Evolutionary conservation across 2,113 vertebrate species (phyloP).

Genomic region (Spilogale gracilis): DNA sequence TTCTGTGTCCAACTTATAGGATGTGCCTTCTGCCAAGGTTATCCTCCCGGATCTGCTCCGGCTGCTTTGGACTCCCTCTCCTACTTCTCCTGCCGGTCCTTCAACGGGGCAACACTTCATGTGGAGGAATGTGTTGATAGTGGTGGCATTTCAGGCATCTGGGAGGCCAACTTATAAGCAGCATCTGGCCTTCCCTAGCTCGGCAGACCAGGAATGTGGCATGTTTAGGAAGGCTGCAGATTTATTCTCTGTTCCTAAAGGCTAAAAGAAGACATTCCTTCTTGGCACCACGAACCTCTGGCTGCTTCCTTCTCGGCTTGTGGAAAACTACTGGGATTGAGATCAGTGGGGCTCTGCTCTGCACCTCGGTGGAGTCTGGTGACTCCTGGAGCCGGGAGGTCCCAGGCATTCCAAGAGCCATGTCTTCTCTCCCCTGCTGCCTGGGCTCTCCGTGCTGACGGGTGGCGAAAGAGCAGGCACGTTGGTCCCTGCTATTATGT

Average conservation of each 20-base stretch:
- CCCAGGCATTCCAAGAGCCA: background rate
- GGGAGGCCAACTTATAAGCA: background rate
- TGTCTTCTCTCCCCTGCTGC: background rate
- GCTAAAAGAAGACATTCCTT: slow-evolving; percentile 24
- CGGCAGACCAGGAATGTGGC: slow-evolving; percentile 9
- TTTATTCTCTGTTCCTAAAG: slow-evolving; percentile 34
- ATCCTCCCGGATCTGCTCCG: background rate
- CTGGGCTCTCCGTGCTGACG: background rate
- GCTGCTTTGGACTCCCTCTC: background rate
- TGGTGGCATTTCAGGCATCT: slow-evolving; percentile 51
- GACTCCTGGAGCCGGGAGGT: background rate
- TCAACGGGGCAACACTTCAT: background rate
- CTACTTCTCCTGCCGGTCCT: background rate
- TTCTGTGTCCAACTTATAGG: background rate
- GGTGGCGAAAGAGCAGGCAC: background rate
- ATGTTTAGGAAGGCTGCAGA: slow-evolving; percentile 38
- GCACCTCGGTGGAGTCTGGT: background rate
- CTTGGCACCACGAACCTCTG: background rate
- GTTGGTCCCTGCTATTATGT: background rate
- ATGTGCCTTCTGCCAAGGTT: background rate
- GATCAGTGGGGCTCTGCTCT: background rate
- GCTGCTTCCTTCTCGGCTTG: background rate
- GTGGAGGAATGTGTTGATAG: slow-evolving; percentile 56
- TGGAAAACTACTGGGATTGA: slow-evolving; percentile 49
- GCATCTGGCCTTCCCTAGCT: slow-evolving; percentile 48